Conservation (phyloP, 1,140 invertebrate species). For the Drosophila pseudoananassae region DNA sequence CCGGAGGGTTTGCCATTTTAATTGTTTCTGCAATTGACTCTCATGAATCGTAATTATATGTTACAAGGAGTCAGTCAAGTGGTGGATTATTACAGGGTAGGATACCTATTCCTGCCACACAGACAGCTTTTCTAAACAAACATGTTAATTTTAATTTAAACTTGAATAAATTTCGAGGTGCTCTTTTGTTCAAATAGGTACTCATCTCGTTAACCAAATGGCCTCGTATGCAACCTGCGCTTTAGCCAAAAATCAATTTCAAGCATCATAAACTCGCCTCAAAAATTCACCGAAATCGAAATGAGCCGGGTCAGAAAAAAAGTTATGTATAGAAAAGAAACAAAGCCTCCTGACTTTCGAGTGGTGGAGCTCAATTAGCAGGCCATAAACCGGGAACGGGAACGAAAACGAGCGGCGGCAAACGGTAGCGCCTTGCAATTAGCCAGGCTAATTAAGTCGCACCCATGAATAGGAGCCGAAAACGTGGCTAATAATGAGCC, state of each 20-base stretch:
- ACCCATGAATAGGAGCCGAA: slow-evolving; percentile 54
- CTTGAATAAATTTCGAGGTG: neutral
- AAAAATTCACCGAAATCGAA: slow-evolving; percentile 19
- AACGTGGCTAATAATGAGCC: slow-evolving; percentile 64
- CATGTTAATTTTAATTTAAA: neutral
- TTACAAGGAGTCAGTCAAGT: slow-evolving; percentile 40
- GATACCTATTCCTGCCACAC: neutral
- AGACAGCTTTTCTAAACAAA: neutral
- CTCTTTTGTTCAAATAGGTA: neutral
- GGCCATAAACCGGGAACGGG: slow-evolving; percentile 29
- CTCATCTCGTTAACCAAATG: neutral
- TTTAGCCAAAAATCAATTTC: slow-evolving; percentile 37
- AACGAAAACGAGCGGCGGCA: slow-evolving; percentile 11
- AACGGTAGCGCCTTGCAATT: slow-evolving; percentile 75
- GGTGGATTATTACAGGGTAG: slow-evolving; percentile 32
- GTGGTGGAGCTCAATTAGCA: slow-evolving; percentile 42
- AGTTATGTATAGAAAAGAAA: slow-evolving; percentile 6
- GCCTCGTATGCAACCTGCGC: slow-evolving; percentile 18
- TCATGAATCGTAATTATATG: slow-evolving; percentile 45
- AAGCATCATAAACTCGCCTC: slow-evolving; percentile 35
- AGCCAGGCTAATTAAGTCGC: slow-evolving; percentile 71
- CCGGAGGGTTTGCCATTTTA: slow-evolving; percentile 39
- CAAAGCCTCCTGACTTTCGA: slow-evolving; percentile 24
- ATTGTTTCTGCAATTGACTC: slow-evolving; percentile 40
- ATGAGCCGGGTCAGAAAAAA: slow-evolving; percentile 2